A percentile compares a stretch with the other conserved stretches of the same genome.
Conservation (phyloP, 2,797 vertebrate genomes). For the Scyliorhinus canicula region DNA sequence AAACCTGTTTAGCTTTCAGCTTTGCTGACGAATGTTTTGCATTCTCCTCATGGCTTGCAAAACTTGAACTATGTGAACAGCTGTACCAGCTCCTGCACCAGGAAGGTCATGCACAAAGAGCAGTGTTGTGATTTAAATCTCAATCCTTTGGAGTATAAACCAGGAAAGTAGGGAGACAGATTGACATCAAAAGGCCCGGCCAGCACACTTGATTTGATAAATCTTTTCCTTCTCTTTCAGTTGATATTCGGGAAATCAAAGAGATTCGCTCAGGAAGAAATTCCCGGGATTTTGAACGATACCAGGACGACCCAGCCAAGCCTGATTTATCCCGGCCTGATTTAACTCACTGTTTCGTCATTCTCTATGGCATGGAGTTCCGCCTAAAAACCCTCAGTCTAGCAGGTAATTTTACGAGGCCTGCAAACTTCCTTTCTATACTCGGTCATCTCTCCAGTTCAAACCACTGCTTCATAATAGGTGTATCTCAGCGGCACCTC, state of each 20-base stretch:
- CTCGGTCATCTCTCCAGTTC: neutral
- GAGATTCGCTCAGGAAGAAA: constrained; percentile 88
- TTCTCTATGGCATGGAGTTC: constrained; percentile 90
- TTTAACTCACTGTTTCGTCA: constrained; percentile 85
- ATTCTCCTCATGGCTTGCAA: neutral
- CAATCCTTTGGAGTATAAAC: neutral
- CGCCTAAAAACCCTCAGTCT: constrained; percentile 91
- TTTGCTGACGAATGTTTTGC: neutral
- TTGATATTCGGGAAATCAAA: constrained; percentile 95
- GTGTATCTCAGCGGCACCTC: neutral
- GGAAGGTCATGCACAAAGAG: neutral
- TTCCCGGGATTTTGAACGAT: constrained; percentile 92
- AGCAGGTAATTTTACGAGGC: constrained; percentile 65
- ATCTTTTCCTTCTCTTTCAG: constrained; percentile 52
- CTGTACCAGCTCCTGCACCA: neutral
- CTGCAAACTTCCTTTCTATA: neutral
- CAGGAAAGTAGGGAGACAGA: neutral
- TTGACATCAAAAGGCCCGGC: neutral
- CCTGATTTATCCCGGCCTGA: constrained; percentile 59
- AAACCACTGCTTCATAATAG: neutral
- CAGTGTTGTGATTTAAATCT: neutral
- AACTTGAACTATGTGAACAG: neutral
- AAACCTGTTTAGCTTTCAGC: neutral
- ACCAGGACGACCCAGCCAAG: constrained; percentile 78
- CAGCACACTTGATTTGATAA: neutral